Evolutionary conservation across 2,113 vertebrate genomes (phyloP), one percentile per base, ranked within the genome.

Genomic region (Leiothrix lutea): DNA sequence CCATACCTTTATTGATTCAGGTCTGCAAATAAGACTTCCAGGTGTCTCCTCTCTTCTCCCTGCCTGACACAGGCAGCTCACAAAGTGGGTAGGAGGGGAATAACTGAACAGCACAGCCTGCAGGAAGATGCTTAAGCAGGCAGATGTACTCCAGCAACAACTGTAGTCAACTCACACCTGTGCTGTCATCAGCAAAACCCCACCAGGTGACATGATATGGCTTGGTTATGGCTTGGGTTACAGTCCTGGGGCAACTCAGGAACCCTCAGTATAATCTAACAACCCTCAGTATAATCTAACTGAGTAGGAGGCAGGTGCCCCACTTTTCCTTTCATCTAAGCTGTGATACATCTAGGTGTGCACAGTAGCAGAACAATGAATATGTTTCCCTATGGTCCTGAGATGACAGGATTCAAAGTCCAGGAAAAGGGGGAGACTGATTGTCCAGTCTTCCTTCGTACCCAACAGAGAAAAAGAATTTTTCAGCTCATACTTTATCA

Each of bases 61-160:
- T 8, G 6, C 9, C 36, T 1, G 1, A 38, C 22, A 56, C 21
- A 40, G 0, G 0, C n/a, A 45, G 22, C 36, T 77, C 22, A 14
- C 6, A 18, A 53, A 29, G 6, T 22, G 36, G 14, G 12, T 35
- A 56, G 31, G 21, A 79, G 8, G 45, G 31, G 40, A 64, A 57
- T 9, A 53, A 58, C 42, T 29, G 40, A 88, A 29, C 9, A 92
- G 53, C 36, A 57, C 26, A 72, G 47, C 57, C 74, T 88, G 31
- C 58, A 69, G 67, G 62, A n/a, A 81, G n/a, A 6, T 8, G 9
- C 10, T 40, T 72, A n/a, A 82, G 18, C 21, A 72, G 40, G 48
- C 42, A 65, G 45, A 53, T 36, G 6, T 4, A 23, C 15, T 38
- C 40, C 36, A 72, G 48, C 35, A 92, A 45, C 23, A 23, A 40